phyloP scores from a whole-genome alignment of 2,888 invertebrate genomes.

The Amiota minor region DNA sequence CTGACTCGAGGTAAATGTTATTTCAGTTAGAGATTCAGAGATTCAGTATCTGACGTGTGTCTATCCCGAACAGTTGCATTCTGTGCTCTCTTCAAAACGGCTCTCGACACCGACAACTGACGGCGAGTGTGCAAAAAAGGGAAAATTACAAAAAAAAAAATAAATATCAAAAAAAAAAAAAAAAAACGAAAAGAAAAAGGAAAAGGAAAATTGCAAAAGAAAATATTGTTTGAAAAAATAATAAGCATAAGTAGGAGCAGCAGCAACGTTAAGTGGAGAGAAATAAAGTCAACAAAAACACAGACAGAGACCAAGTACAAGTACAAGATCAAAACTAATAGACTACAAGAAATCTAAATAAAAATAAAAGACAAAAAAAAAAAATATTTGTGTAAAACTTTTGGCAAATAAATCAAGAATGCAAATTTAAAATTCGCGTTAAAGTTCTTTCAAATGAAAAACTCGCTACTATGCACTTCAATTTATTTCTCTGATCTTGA shows the following conservation, averaged over 20 bases:
- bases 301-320: constrained; percentile 25
- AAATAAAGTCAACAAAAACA: constrained; percentile 30
- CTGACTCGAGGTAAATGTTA: constrained; percentile 71
- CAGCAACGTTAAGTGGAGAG: constrained; percentile 35
- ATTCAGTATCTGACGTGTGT: constrained; percentile 74
- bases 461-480: too few relatives aligned
- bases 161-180: constrained; percentile 23
- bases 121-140: constrained; percentile 6
- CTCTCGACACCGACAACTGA: neutral
- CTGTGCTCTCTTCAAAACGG: constrained; percentile 24
- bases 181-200: constrained; percentile 25
- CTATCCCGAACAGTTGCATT: constrained; percentile 70
- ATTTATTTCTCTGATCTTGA: too few relatives aligned
- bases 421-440: neutral
- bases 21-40: constrained; percentile 74
- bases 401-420: constrained; percentile 6
- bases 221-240: constrained; percentile 63
- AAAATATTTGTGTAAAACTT: constrained; percentile 29
- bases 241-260: constrained; percentile 38
- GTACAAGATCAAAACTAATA: constrained; percentile 32
- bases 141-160: constrained; percentile 12
- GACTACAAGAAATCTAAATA: constrained; percentile 17
- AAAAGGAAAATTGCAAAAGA: constrained; percentile 56
- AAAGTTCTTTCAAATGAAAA: too few relatives aligned
- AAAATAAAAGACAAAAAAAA: constrained; percentile 32